Evolutionary conservation across 2,888 invertebrate genomes (phyloP), one percentile per base, ranked within the genome.

Genomic region (Scrobipalpa atriplicella): DNA sequence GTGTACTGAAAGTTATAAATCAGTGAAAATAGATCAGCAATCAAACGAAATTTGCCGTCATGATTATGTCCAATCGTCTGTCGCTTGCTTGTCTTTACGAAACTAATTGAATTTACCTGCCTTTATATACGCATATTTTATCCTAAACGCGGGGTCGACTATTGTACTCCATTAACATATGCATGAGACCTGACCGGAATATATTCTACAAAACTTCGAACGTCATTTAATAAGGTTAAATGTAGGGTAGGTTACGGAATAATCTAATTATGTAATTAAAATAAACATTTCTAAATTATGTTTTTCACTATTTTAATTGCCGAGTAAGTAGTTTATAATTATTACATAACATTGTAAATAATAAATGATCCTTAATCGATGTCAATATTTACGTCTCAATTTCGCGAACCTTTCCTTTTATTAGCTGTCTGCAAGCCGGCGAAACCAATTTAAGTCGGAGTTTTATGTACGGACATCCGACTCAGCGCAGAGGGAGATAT

Each of bases 391-490:
- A 52, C 3, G 19, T 52, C 52, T 52, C 52, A 19, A 52, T 52
- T 52, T 52, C 21, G 9, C 21, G 52, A 52, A 52, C 18, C 52
- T 21, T 47, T 47, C 47, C 2, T 47, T 47, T 47, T 47, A 47
- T 47, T 47, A 47, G 47, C 47, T 54, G 54, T 54, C 54, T 54
- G 11, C 21, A 21, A 21, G 54, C 21, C 21, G 54, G 54, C 54
- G 54, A 54, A 54, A 54, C 54, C 54, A 54, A 54, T 54, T 21
- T 56, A 56, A 56, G 36, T 56, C 36, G n/a, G 36, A 56, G 36
- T 56, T 56, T 56, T 56, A 56, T 56, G 56, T 36, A n/a, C 21
- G 56, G 56, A 36, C 56, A 21, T 56, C 56, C 29, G 36, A 56
- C n/a, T 56, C 19, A n/a, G 36, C 56, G 56, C 56, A 21, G 7